phyloP scores from a whole-genome alignment of 2,888 invertebrate species.

The Dromius quadrimaculatus region DNA sequence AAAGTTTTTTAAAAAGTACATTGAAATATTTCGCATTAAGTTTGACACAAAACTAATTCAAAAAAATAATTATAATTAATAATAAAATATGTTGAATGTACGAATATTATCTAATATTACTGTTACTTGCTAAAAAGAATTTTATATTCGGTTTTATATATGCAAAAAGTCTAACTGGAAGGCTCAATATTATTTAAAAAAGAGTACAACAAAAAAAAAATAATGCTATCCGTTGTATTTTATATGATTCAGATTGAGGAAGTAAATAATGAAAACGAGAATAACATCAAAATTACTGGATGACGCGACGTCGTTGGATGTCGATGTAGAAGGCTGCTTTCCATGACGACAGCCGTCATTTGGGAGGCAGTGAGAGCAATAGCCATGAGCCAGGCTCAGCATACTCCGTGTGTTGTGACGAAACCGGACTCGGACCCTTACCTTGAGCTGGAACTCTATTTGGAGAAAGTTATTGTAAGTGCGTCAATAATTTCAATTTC shows the following conservation, averaged over 20 bases:
- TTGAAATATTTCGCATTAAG: no score
- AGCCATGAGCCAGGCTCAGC: constrained; percentile 58
- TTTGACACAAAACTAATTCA: no score
- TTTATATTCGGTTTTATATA: no score
- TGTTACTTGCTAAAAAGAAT: no score
- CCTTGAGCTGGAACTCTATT: constrained; percentile 67
- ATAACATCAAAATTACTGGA: background rate
- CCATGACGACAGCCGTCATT: constrained; percentile 54
- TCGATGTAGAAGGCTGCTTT: constrained; percentile 45
- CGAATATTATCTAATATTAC: no score
- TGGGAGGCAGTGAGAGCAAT: constrained; percentile 52
- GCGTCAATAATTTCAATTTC: background rate
- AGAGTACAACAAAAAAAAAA: no score
- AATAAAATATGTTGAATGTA: no score
- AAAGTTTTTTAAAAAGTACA: no score
- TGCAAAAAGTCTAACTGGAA: no score
- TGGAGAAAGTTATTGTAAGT: constrained; percentile 64
- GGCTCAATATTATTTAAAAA: no score
- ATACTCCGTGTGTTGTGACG: constrained; percentile 56
- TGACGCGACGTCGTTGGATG: constrained; percentile 29
- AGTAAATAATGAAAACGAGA: constrained; percentile 21
- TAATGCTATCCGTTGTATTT: no score
- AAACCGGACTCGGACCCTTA: constrained; percentile 64
- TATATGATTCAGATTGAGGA: constrained; percentile 10
- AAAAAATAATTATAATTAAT: no score